Conservation (phyloP, 2,888 invertebrate species). For the Ennomos erosarius region DNA sequence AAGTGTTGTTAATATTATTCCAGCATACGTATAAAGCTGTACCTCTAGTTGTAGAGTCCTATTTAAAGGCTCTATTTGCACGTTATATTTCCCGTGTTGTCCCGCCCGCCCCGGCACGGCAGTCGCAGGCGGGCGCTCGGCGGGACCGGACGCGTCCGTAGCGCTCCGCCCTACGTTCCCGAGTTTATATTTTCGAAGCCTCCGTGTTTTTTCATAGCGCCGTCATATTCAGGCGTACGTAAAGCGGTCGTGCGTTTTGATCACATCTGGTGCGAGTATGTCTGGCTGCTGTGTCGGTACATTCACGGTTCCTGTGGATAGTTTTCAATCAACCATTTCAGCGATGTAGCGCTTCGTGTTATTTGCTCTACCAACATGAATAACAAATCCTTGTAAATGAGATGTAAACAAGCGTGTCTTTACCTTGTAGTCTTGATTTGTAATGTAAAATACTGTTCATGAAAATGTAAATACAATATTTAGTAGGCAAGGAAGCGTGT, state of each 20-base stretch:
- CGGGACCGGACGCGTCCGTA: constrained; percentile 50
- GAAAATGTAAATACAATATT: constrained; percentile 17
- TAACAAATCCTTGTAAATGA: constrained; percentile 9
- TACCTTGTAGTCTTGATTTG: constrained; percentile 7
- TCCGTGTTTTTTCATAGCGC: constrained; percentile 16
- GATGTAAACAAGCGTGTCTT: constrained; percentile 7
- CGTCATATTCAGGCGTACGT: constrained; percentile 10
- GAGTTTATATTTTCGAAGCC: constrained; percentile 15
- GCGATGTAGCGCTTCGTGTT: constrained; percentile 6
- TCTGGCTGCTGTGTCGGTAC: constrained; percentile 3
- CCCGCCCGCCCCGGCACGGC: constrained; percentile 4
- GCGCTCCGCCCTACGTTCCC: constrained; percentile 26
- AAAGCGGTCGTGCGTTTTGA: constrained; percentile 10
- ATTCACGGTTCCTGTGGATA: neutral
- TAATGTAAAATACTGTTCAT: constrained; percentile 1
- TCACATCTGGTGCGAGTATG: constrained; percentile 5
- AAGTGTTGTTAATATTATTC: no score
- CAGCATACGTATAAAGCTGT: constrained; percentile 10
- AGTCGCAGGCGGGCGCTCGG: constrained; percentile 52
- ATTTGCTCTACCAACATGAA: constrained; percentile 10
- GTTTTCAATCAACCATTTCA: neutral
- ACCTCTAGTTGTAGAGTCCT: neutral
- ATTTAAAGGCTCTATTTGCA: constrained; percentile 33
- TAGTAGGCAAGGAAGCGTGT: constrained; percentile 15
- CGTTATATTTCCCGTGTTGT: constrained; percentile 33